A percentile compares a stretch with the other conserved stretches of the same genome.
phyloP scores from a whole-genome alignment of 2,113 vertebrate species.

The Calyptomena viridis region DNA sequence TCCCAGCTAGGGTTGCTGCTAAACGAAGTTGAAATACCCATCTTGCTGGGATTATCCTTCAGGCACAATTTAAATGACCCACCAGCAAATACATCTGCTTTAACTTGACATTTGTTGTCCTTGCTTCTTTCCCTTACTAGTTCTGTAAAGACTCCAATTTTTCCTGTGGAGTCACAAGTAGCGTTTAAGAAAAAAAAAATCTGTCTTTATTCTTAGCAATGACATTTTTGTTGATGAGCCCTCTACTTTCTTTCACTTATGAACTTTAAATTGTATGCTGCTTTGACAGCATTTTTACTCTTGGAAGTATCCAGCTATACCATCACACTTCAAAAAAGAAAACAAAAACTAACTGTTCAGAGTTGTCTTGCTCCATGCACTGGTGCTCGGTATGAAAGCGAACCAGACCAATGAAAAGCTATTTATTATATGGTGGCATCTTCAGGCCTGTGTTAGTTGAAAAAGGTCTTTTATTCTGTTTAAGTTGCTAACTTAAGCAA shows the following conservation, averaged over 20 bases:
- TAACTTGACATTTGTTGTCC: slow-evolving; percentile 71
- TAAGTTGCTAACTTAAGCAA: background rate
- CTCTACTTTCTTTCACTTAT: background rate
- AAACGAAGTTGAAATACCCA: slow-evolving; percentile 57
- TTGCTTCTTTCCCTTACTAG: slow-evolving; percentile 53
- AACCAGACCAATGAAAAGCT: background rate
- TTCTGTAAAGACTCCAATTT: background rate
- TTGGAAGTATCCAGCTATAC: background rate
- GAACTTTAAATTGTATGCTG: background rate
- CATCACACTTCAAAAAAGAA: background rate
- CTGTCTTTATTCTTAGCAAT: background rate
- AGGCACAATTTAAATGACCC: slow-evolving; percentile 68
- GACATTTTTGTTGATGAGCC: background rate
- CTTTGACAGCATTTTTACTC: background rate
- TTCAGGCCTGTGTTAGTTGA: background rate
- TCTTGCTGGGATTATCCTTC: slow-evolving; percentile 68
- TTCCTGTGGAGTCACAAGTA: background rate
- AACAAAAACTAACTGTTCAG: no score
- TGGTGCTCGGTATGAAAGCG: background rate
- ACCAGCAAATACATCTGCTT: slow-evolving; percentile 62
- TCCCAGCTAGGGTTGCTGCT: slow-evolving; percentile 60
- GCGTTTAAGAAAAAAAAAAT: background rate
- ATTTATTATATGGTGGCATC: background rate
- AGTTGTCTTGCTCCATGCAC: background rate
- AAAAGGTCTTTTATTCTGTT: background rate